Conservation (phyloP, 23 tunicate genomes). For the Phallusia fumigata region DNA sequence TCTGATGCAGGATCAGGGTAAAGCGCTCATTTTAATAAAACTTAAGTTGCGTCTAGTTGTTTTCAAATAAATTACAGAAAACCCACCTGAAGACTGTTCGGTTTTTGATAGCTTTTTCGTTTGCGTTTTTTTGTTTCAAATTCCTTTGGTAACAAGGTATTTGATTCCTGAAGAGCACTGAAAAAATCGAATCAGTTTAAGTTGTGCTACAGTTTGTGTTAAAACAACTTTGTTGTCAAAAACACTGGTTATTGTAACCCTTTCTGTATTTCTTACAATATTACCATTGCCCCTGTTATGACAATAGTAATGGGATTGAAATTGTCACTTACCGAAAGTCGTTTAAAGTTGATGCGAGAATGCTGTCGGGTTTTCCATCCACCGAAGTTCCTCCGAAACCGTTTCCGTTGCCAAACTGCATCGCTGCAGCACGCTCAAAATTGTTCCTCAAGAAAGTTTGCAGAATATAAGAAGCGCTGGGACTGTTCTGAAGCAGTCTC, state of each 20-base stretch:
- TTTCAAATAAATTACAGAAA: too few species aligned
- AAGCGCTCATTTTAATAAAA: too few species aligned
- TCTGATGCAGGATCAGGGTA: too few species aligned
- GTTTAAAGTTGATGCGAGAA: constrained; percentile 16
- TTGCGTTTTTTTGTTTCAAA: not conserved
- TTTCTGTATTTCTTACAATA: too few species aligned
- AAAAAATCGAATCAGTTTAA: not conserved
- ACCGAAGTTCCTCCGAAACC: not conserved
- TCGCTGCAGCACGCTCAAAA: constrained; percentile 42
- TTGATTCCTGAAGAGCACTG: constrained; percentile 9
- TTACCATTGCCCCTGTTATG: too few species aligned
- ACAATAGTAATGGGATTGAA: too few species aligned
- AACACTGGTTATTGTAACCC: too few species aligned
- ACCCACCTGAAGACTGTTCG: not conserved
- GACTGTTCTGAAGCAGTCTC: constrained; percentile 52
- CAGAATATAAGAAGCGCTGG: constrained; percentile 63
- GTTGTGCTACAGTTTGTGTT: not conserved
- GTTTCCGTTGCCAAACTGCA: constrained; percentile 24
- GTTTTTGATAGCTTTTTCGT: not conserved
- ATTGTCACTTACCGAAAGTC: constrained; percentile 18
- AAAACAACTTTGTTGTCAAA: too few species aligned
- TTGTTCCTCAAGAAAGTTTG: constrained; percentile 55
- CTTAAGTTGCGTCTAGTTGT: too few species aligned
- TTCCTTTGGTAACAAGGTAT: not conserved
- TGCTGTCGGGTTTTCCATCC: constrained; percentile 11